Percentiles rank a stretch among this genome's conserved stretches.
Conservation (phyloP, 37 sponge, comb jelly and placozoan species). For the Ephydatia muelleri region DNA sequence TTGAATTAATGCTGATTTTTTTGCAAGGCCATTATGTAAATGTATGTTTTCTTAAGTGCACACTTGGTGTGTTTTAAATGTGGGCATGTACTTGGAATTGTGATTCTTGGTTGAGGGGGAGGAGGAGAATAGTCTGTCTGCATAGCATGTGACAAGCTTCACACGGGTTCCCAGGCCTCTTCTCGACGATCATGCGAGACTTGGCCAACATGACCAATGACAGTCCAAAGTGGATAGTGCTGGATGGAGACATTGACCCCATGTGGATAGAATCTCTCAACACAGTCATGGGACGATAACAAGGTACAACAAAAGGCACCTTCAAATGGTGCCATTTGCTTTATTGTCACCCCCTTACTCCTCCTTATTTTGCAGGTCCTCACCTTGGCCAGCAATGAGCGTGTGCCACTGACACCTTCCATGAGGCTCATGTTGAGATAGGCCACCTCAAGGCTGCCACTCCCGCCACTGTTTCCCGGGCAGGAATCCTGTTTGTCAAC, state of each 20-base stretch:
- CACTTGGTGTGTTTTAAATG: too few relatives aligned
- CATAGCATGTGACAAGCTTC: too few relatives aligned
- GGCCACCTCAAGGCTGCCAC: conserved; percentile 95
- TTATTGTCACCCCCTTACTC: background rate
- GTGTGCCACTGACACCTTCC: conserved; percentile 93
- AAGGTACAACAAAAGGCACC: too few relatives aligned
- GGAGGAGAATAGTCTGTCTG: too few relatives aligned
- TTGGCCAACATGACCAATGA: conserved; percentile 87
- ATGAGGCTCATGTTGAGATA: conserved; percentile 99
- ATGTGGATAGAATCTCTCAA: conserved; percentile 99
- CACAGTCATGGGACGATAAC: conserved; percentile 99
- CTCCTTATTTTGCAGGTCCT: too few relatives aligned
- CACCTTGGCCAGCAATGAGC: conserved; percentile 97
- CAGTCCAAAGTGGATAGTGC: conserved; percentile 98
- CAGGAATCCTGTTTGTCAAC: conserved; percentile 98
- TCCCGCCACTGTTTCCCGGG: conserved; percentile 96
- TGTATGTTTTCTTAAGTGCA: too few relatives aligned
- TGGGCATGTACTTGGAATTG: too few relatives aligned
- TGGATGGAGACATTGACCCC: conserved; percentile 99
- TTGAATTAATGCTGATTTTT: too few relatives aligned
- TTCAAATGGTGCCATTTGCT: too few relatives aligned
- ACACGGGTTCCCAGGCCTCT: conserved; percentile 87
- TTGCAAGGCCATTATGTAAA: too few relatives aligned
- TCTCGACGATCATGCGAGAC: conserved; percentile 97
- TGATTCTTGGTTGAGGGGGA: too few relatives aligned